These are phyloP conservation scores for Baryphthengus martii DNA, from an alignment of 2,113 vertebrate genomes.

Conservation along the genomic window DNA sequence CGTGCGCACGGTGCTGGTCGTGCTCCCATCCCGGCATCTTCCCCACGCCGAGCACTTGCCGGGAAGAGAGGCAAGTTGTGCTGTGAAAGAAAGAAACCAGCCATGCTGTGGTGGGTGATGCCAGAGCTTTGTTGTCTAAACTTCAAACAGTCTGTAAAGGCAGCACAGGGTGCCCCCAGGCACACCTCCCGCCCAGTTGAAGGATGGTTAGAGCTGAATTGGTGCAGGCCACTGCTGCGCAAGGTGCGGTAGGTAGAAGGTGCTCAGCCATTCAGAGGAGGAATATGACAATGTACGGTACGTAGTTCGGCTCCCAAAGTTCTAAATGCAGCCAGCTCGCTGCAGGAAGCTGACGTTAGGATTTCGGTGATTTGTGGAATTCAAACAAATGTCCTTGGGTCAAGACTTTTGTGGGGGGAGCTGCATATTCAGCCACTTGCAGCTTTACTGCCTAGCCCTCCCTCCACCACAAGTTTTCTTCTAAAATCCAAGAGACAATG, in stretches of 20 bases:
- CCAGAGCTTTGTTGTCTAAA: neutral
- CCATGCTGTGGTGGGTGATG: neutral
- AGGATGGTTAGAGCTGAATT: neutral
- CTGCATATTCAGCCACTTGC: neutral
- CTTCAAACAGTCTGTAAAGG: neutral
- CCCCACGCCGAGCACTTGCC: neutral
- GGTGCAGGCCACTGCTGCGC: neutral
- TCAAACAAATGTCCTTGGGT: conserved; percentile 52
- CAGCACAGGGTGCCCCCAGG: neutral
- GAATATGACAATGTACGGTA: neutral
- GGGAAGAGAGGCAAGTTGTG: neutral
- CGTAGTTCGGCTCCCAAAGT: neutral
- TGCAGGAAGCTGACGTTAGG: neutral
- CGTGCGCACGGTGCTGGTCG: rapidly evolving
- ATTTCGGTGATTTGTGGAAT: conserved; percentile 54
- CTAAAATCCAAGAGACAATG: neutral
- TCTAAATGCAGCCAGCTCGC: neutral
- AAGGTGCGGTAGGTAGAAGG: neutral
- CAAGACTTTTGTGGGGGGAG: conserved; percentile 13
- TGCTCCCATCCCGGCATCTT: neutral
- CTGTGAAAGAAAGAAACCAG: neutral
- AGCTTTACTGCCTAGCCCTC: neutral
- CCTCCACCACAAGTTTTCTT: neutral
- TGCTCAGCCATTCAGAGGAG: neutral
- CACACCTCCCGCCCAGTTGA: neutral